Percentiles rank a stretch among this genome's conserved stretches.
Conservation (phyloP, 2,888 invertebrate genomes). For the Cerastis rubricosa region DNA sequence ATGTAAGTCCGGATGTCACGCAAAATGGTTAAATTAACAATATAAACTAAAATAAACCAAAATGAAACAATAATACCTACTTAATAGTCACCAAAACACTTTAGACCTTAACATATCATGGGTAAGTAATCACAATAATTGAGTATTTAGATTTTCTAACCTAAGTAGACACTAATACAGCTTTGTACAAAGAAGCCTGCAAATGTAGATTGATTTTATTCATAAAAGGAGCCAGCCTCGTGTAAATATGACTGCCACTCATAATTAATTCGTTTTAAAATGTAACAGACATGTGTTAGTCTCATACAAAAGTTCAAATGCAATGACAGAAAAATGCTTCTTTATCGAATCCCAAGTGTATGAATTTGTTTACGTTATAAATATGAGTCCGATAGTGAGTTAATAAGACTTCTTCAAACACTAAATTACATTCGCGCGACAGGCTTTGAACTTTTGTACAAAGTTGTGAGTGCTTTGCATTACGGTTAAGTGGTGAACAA, state of each 20-base stretch:
- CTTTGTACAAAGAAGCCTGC: slow-evolving; percentile 87
- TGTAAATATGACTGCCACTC: slow-evolving; percentile 79
- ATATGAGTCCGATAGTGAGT: slow-evolving; percentile 36
- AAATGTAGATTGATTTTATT: slow-evolving; percentile 66
- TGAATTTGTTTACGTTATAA: slow-evolving; percentile 40
- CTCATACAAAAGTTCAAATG: slow-evolving; percentile 84
- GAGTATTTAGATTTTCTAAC: slow-evolving; percentile 54
- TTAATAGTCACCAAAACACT: slow-evolving; percentile 50
- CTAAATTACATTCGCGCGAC: slow-evolving; percentile 50
- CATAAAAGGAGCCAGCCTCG: slow-evolving; percentile 78
- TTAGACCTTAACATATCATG: slow-evolving; percentile 75
- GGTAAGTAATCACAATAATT: slow-evolving; percentile 74
- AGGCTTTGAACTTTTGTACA: slow-evolving; percentile 87
- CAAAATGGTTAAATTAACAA: slow-evolving; percentile 70
- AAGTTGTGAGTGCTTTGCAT: slow-evolving; percentile 80
- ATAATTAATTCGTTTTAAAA: slow-evolving; percentile 63
- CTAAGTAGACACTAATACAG: slow-evolving; percentile 76
- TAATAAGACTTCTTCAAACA: not conserved
- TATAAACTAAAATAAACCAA: slow-evolving; percentile 60
- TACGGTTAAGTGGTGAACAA: slow-evolving; percentile 66
- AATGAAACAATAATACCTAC: slow-evolving; percentile 67
- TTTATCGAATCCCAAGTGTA: slow-evolving; percentile 22
- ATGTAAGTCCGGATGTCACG: slow-evolving; percentile 76
- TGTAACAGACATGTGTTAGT: slow-evolving; percentile 60
- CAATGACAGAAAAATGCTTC: slow-evolving; percentile 54